Conservation (phyloP, 92 coral and sea anemone species). For the Parazoanthus swiftii region DNA sequence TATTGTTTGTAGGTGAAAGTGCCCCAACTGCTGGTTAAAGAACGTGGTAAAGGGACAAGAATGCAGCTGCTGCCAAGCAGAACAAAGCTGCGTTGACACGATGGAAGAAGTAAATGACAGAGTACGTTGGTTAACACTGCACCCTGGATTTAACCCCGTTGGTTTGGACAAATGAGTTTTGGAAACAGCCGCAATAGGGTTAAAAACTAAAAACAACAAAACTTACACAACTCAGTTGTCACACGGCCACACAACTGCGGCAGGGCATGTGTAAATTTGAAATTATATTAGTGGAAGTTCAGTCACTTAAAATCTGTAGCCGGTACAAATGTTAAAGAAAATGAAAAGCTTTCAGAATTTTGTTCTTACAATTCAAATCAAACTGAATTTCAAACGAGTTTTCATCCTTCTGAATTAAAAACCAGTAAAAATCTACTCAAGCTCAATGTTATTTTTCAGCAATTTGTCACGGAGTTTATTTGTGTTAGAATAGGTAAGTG, state of each 20-base stretch:
- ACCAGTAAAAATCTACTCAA: no score
- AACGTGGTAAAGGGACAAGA: constrained; percentile 40
- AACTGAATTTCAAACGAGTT: not conserved
- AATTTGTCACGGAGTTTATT: no score
- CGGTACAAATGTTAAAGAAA: not conserved
- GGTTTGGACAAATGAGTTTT: constrained; percentile 60
- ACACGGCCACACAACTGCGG: constrained; percentile 43
- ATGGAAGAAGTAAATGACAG: constrained; percentile 53
- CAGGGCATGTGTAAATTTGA: constrained; percentile 39
- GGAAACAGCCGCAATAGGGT: constrained; percentile 55
- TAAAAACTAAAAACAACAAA: constrained; percentile 46
- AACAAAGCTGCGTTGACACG: constrained; percentile 43
- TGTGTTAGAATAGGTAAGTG: no score
- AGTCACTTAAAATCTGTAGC: not conserved
- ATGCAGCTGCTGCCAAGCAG: constrained; percentile 55
- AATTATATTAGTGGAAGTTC: not conserved
- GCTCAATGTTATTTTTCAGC: no score
- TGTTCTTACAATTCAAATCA: not conserved
- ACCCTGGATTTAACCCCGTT: constrained; percentile 57
- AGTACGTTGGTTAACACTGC: constrained; percentile 50
- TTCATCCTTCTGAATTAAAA: not conserved
- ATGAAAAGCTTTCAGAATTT: not conserved
- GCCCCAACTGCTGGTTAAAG: constrained; percentile 41
- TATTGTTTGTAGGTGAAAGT: constrained; percentile 40
- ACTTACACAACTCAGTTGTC: constrained; percentile 46